These are phyloP conservation scores for Diprion similis DNA, from an alignment of 1,140 invertebrate genomes.

Conservation along the genomic window DNA sequence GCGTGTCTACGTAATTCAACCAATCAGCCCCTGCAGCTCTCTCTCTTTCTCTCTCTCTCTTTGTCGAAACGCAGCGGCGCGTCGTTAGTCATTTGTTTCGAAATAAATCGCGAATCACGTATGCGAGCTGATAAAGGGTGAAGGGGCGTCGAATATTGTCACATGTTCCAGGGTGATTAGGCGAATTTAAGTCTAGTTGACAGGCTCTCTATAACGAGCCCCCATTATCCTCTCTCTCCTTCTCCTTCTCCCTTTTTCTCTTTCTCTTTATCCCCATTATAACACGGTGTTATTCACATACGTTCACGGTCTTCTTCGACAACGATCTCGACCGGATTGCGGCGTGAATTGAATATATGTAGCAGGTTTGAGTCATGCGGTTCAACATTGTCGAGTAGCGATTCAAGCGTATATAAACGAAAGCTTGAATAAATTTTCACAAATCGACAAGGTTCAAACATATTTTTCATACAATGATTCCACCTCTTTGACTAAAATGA, in stretches of 20 bases:
- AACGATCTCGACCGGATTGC: too few species aligned
- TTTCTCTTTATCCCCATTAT: background rate
- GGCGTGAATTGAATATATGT: too few species aligned
- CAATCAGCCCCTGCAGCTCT: conserved; percentile 38
- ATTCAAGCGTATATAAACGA: too few species aligned
- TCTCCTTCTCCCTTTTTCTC: background rate
- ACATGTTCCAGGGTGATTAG: conserved; percentile 27
- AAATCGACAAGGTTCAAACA: too few species aligned
- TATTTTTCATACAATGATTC: too few species aligned
- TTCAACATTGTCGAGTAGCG: too few species aligned
- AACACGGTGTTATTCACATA: too few species aligned
- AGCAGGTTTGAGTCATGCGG: too few species aligned
- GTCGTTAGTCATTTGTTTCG: conserved; percentile 55
- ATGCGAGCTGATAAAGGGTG: conserved; percentile 32
- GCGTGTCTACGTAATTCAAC: conserved; percentile 47
- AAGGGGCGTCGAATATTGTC: conserved; percentile 33
- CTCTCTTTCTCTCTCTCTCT: too few species aligned
- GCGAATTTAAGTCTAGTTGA: conserved; percentile 18
- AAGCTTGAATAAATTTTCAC: too few species aligned
- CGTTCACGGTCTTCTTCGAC: too few species aligned
- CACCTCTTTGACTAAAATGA: too few species aligned
- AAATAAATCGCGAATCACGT: conserved; percentile 36
- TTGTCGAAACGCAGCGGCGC: conserved; percentile 29
- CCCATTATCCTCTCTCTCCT: background rate
- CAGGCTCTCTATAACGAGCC: conserved; percentile 11